Conservation (phyloP, 2,113 vertebrate genomes). For the Sander lucioperca region DNA sequence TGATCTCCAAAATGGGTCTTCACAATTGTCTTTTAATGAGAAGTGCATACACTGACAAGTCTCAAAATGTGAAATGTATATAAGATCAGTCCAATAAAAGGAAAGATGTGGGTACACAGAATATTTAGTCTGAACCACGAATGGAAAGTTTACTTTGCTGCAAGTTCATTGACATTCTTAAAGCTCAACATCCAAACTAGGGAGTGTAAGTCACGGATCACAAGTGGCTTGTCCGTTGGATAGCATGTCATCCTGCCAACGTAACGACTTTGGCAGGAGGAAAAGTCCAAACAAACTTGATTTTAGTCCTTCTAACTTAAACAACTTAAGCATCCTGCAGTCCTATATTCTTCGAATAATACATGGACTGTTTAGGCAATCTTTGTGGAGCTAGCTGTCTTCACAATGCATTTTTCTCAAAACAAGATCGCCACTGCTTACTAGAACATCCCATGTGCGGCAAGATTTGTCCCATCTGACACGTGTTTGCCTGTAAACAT, state of each 20-base stretch:
- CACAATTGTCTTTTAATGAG: too few relatives aligned
- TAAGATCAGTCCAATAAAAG: conserved; percentile 14
- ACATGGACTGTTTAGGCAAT: not conserved
- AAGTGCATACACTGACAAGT: not conserved
- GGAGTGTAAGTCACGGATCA: not conserved
- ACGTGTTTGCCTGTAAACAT: conserved; percentile 56
- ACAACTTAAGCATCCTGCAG: conserved; percentile 12
- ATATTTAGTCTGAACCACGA: conserved; percentile 40
- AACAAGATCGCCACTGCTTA: not conserved
- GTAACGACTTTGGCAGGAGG: not conserved
- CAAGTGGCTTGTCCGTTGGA: not conserved
- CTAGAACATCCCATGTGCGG: not conserved
- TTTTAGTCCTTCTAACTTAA: conserved; percentile 46
- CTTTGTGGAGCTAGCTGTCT: conserved; percentile 6
- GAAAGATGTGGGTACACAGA: not conserved
- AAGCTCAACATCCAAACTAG: conserved; percentile 6
- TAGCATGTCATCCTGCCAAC: conserved; percentile 9
- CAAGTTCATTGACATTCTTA: not conserved
- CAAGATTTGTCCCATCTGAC: not conserved
- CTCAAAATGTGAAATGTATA: not conserved
- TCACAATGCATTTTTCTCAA: not conserved
- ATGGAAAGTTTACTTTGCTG: conserved; percentile 26
- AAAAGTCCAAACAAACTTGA: conserved; percentile 53
- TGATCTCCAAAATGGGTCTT: too few relatives aligned
- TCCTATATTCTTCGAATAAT: not conserved